Evolutionary conservation across 1,140 invertebrate genomes (phyloP), one percentile per base, ranked within the genome.

Genomic region (Drosophila takahashii): DNA sequence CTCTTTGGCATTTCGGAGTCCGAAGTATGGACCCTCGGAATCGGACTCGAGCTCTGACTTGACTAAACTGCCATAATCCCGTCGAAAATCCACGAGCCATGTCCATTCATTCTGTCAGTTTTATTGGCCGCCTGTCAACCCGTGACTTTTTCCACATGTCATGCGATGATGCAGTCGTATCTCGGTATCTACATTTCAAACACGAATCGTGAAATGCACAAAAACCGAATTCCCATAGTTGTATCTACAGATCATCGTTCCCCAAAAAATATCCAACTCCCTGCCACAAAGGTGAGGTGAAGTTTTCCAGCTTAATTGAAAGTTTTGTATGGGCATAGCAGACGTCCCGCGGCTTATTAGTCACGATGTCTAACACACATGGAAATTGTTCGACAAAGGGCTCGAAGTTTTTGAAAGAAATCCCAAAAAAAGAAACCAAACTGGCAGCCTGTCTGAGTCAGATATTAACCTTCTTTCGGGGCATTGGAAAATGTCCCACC

Each of bases 41-140:
- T 22, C 29, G 32, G 48, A 34, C 29, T 71, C 72, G 48, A 32
- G 26, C 16, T 59, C 78, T 90, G 86, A 90, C 87, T 90, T 87
- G 81, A 79, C 86, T 86, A 90, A 90, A 90, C 81, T 62, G 69
- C 36, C 37, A 50, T 87, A 84, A 87, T 87, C 84, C 83, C 79
- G 81, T 90, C 42, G 59, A 51, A 62, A 75, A 75, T 75, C 72
- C 72, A 75, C 73, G 53, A 57, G 71, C 59, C 52, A 65, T 75
- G 71, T 75, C 87, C 81, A 86, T 90, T 90, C 90, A 80, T 79
- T 80, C 83, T 90, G 87, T 90, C 86, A 90, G 87, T 87, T 87
- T 75, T 81, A 87, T 83, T 90, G 80, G 83, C 79, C 74, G 57
- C 62, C 83, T 87, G 87, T 90, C 87, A 86, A 90, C 87, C 70